A percentile compares a stretch with the other conserved stretches of the same genome.
Evolutionary conservation across 2,888 invertebrate species (phyloP).

Genomic region (Melanotus villosus): DNA sequence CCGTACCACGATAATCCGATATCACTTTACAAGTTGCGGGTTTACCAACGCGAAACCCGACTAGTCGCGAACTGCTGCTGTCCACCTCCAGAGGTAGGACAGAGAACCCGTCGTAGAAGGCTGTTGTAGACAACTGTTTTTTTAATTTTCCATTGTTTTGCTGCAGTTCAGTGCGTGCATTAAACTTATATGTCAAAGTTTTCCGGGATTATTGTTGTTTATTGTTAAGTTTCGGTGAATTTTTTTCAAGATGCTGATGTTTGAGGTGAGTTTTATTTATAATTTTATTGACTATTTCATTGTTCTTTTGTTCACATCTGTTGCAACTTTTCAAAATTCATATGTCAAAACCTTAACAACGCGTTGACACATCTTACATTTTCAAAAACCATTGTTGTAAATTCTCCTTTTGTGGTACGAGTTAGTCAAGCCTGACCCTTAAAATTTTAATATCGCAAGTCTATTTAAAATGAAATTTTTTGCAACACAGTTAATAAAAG

Average conservation of each 20-base stretch:
- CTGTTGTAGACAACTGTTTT: background rate
- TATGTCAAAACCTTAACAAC: too few relatives aligned
- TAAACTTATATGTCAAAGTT: background rate
- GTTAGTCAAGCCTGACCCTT: too few relatives aligned
- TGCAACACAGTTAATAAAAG: too few relatives aligned
- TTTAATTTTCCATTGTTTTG: slow-evolving; percentile 2
- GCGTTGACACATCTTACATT: too few relatives aligned
- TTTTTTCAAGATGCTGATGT: slow-evolving; percentile 49
- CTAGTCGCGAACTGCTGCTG: slow-evolving; percentile 35
- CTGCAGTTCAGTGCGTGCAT: background rate
- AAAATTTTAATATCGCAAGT: too few relatives aligned
- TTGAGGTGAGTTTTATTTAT: slow-evolving; percentile 48
- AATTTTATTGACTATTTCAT: background rate
- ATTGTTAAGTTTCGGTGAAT: slow-evolving; percentile 36
- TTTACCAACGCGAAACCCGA: slow-evolving; percentile 30
- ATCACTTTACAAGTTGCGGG: slow-evolving; percentile 37
- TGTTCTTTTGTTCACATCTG: background rate
- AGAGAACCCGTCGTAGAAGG: slow-evolving; percentile 4
- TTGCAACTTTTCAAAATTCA: background rate
- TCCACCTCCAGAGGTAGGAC: slow-evolving; percentile 31
- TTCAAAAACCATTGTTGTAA: too few relatives aligned
- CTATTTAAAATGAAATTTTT: too few relatives aligned
- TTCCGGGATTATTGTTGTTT: slow-evolving; percentile 1
- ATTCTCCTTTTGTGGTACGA: too few relatives aligned
- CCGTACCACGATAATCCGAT: slow-evolving; percentile 38